A percentile compares a stretch with the other conserved stretches of the same genome.
Evolutionary conservation across 2,113 vertebrate species (phyloP).

Genomic region (human): GRCh38 chr12:40210501-40211000

Average conservation of each 20-base stretch:
- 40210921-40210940: too few species aligned
- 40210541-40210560: not conserved
- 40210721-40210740: too few species aligned
- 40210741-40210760: not conserved
- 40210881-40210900: too few species aligned
- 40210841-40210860: too few species aligned
- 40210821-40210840: not conserved
- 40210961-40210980: too few species aligned
- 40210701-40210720: too few species aligned
- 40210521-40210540: constrained; percentile 7
- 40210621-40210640: not conserved
- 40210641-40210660: not conserved
- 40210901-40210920: too few species aligned
- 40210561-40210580: not conserved
- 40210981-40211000: too few species aligned
- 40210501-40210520: not conserved
- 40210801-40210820: not conserved
- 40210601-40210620: not conserved
- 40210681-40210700: not conserved
- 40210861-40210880: too few species aligned
- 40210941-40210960: too few species aligned
- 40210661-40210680: not conserved
- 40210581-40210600: not conserved
- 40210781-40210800: not conserved
- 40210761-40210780: not conserved